A percentile compares a stretch with the other conserved stretches of the same genome.
Evolutionary conservation across 2,113 vertebrate genomes (phyloP).

Genomic region (Amphiprion percula): DNA sequence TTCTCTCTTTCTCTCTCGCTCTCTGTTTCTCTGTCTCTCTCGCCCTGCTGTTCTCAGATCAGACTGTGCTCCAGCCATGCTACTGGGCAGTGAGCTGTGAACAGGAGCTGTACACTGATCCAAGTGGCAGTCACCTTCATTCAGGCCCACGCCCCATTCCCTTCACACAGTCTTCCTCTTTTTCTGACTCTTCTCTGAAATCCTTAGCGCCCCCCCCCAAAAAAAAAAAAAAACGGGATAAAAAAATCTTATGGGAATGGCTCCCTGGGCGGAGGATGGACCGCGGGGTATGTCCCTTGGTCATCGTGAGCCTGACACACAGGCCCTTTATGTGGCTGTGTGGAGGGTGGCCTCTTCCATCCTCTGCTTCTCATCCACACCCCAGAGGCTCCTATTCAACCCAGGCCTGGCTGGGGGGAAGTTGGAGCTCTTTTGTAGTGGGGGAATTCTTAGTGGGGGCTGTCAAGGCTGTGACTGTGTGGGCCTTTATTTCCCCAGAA

Average conservation of each 20-base stretch:
- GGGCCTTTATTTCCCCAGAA: conserved; percentile 79
- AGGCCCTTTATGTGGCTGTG: conserved; percentile 82
- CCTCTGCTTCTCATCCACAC: conserved; percentile 78
- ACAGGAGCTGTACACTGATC: conserved; percentile 71
- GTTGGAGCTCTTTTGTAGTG: conserved; percentile 80
- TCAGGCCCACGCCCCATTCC: conserved; percentile 43
- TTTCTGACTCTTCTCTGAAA: conserved; percentile 30
- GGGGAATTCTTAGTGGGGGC: conserved; percentile 79
- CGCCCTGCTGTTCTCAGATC: conserved; percentile 58
- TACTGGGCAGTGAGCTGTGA: conserved; percentile 75
- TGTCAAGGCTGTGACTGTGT: conserved; percentile 87
- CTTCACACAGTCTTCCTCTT: conserved; percentile 10
- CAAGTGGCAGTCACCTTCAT: conserved; percentile 73
- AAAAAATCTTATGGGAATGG: conserved; percentile 67
- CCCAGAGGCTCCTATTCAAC: conserved; percentile 83
- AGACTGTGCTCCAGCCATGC: conserved; percentile 58
- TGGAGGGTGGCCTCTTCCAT: conserved; percentile 78
- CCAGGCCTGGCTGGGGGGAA: conserved; percentile 75
- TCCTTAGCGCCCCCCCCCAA: neutral
- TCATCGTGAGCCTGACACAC: conserved; percentile 77
- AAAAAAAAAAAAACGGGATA: conserved; percentile 9
- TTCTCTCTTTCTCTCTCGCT: conserved; percentile 24
- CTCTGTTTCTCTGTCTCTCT: conserved; percentile 41
- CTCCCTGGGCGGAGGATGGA: conserved; percentile 56
- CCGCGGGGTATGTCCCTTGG: conserved; percentile 64